These are phyloP conservation scores for Melanaphis sacchari DNA, from an alignment of 1,140 invertebrate species.

Conservation along the genomic window DNA sequence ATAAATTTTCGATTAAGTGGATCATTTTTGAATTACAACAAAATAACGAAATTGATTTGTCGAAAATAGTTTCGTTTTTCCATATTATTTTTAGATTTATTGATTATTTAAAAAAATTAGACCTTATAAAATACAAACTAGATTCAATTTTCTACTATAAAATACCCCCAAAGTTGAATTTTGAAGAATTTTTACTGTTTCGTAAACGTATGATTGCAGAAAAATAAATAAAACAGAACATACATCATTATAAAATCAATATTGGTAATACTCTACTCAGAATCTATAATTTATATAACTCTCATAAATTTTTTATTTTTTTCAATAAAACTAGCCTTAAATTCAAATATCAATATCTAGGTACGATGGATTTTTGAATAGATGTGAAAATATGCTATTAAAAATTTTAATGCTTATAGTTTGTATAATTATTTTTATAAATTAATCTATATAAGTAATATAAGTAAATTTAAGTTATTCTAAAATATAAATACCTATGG, in stretches of 20 bases:
- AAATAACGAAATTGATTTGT: no score
- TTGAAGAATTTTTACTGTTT: neutral
- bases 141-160: neutral
- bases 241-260: neutral
- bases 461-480: neutral
- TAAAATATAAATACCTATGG: neutral
- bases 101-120: neutral
- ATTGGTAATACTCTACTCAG: no score
- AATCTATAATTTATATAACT: no score
- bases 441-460: neutral
- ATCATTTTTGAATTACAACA: no score
- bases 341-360: neutral
- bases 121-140: neutral
- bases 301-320: neutral
- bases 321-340: neutral
- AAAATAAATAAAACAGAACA: neutral
- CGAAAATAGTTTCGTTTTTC: no score
- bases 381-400: no score
- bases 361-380: neutral
- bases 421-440: neutral
- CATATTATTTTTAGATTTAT: neutral
- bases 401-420: no score
- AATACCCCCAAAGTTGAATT: neutral
- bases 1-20: no score
- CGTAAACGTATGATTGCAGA: neutral